Evolutionary conservation across 2,888 invertebrate species (phyloP), one percentile per base, ranked within the genome.

Genomic region (Allacma fusca): DNA sequence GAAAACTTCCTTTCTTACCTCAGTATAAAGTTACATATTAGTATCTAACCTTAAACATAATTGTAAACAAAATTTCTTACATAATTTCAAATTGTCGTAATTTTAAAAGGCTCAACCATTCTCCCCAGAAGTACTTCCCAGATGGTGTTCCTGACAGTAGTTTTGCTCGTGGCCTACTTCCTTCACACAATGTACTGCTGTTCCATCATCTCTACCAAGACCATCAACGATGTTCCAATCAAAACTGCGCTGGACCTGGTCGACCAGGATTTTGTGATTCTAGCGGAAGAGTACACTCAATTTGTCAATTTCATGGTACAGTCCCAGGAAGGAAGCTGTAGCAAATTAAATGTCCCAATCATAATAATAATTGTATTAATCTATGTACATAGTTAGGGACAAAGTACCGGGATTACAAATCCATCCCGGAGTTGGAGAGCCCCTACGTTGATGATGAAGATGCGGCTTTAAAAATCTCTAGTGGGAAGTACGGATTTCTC

Each of bases 401-500:
- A 40, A 40, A 5, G 40, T 5, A 40, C 5, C 13, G 40, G 7
- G 40, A 5, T 40, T 13, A 40, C 40, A 40, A 40, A 40, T 13
- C 13, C 5, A 40, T 9, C 5, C 13, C 40, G 13, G 5, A 5
- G 5, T 40, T 9, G 5, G 40, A 40, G 19, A 74, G 74, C n/a
- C n/a, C n/a, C n/a, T n/a, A n/a, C n/a, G n/a, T n/a, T n/a, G n/a
- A n/a, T 70, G 57, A 43, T 21, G 73, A 70, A 26, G 64, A 78
- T 28, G 24, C 75, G 5, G 44, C 75, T 26, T 0, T 26, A 21
- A 65, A 70, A 19, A 28, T 76, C 34, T 24, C n/a, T 1, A 28
- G 34, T 1, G 80, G 78, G 19, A 13, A 34, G 7, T 40, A 70
- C 4, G 75, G 69, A 26, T 73, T 73, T 44, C 43, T 77, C 16